These are phyloP conservation scores for Styela clava DNA, from an alignment of 23 tunicate genomes.

Conservation along the genomic window DNA sequence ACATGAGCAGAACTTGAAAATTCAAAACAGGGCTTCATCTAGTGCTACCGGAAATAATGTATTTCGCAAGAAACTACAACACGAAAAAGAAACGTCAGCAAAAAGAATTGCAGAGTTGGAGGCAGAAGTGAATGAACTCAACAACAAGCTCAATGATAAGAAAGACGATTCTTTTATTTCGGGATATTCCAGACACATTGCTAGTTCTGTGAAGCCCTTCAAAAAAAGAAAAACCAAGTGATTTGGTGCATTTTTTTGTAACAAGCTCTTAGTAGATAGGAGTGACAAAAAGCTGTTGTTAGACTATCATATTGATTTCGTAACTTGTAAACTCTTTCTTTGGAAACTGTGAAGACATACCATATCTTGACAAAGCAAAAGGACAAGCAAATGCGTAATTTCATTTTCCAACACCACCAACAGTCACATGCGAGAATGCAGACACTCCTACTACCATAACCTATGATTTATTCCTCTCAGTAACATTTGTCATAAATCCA, in stretches of 20 bases:
- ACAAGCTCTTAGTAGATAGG: no score
- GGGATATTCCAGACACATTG: conserved; percentile 15
- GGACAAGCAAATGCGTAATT: no score
- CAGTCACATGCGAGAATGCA: no score
- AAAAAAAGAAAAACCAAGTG: neutral
- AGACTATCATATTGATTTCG: no score
- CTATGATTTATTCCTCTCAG: no score
- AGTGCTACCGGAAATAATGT: neutral
- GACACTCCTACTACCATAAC: no score
- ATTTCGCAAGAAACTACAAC: conserved; percentile 11
- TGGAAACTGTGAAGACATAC: no score
- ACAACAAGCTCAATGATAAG: neutral
- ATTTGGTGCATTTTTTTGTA: neutral
- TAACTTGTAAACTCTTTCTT: no score
- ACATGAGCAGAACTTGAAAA: neutral
- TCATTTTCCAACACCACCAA: no score
- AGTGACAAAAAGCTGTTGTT: no score
- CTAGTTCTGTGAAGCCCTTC: neutral
- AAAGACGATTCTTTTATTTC: neutral
- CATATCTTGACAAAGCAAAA: no score
- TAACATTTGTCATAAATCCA: no score
- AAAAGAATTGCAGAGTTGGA: conserved; percentile 10
- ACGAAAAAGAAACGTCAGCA: neutral
- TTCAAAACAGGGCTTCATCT: conserved; percentile 14
- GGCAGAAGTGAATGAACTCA: neutral